Evolutionary conservation across 2,797 vertebrate species (phyloP).

Genomic region (Odontamblyopus lacepedii): DNA sequence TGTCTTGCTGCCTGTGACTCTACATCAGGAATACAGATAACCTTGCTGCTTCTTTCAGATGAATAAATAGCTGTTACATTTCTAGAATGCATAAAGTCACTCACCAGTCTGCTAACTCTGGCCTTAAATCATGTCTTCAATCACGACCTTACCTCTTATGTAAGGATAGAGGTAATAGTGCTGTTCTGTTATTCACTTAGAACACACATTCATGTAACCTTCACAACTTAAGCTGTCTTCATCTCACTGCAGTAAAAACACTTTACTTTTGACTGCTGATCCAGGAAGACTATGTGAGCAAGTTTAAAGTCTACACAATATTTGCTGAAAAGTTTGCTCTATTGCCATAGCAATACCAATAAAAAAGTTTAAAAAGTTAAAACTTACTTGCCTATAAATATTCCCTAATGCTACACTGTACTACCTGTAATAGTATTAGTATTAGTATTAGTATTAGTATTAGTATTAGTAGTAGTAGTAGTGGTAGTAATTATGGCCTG

Average conservation of each 20-base stretch:
- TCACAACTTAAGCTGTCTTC: background rate
- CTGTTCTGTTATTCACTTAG: background rate
- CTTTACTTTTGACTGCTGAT: background rate
- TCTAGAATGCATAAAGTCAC: background rate
- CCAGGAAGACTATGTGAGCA: background rate
- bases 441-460: too few relatives aligned
- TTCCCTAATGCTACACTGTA: too few relatives aligned
- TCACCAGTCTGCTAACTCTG: background rate
- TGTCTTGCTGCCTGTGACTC: background rate
- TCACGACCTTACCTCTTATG: slow-evolving; percentile 4
- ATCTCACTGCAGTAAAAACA: background rate
- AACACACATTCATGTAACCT: background rate
- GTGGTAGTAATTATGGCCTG: too few relatives aligned
- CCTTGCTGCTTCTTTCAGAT: background rate
- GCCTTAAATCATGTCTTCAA: background rate
- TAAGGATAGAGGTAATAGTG: background rate
- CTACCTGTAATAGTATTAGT: too few relatives aligned
- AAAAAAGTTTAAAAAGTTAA: too few relatives aligned
- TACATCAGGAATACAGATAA: background rate
- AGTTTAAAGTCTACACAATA: background rate
- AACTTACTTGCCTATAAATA: too few relatives aligned
- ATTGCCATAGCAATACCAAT: too few relatives aligned
- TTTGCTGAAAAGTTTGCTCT: too few relatives aligned
- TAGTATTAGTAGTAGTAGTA: too few relatives aligned
- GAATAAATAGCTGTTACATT: background rate